Base-by-base conservation (phyloP, 1,140 invertebrate genomes). In the Rhizoglyphus robini region DNA sequence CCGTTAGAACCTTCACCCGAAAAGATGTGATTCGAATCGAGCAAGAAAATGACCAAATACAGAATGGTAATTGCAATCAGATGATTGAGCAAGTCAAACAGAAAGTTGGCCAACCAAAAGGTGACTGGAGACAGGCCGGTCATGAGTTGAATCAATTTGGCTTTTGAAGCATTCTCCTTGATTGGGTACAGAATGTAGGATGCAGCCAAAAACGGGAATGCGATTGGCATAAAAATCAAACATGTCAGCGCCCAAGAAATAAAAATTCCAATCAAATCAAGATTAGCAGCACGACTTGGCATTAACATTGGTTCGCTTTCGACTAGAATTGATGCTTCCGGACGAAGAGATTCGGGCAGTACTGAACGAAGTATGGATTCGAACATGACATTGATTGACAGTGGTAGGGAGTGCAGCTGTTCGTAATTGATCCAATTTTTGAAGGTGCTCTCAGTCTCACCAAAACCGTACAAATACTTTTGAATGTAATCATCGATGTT, bases 91-190 rank as follows among this genome's bases (percentile, higher is more conserved):
- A 64, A 65, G 49, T 70, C 70, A 62, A 71, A 70, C 13, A 69
- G 0, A 66, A 71, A 70, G 51, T 67, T 66, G 13, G 54, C 23
- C 15, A 66, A 0, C 69, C 69, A 71, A 46, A 65, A 71, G 8
- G 63, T n/a, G n/a, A n/a, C n/a, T n/a, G n/a, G n/a, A n/a, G n/a
- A n/a, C n/a, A n/a, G n/a, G n/a, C n/a, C n/a, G n/a, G 58, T 66
- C 69, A 71, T 71, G 2, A 67, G 23, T 20, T 71, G 70, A 5
- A 71, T 32, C n/a, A 70, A 34, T 62, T n/a, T n/a, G 2, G 67
- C 69, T 58, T 71, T 71, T 29, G 70, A 47, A n/a, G 46, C 47
- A 25, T 65, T 48, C 34, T 72, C 71, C 25, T 71, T 66, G n/a
- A 68, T 60, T n/a, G n/a, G n/a, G n/a, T n/a, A n/a, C 27, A 70